Evolutionary conservation across 1,140 invertebrate species (phyloP).

Genomic region (Oryzaephilus surinamensis): DNA sequence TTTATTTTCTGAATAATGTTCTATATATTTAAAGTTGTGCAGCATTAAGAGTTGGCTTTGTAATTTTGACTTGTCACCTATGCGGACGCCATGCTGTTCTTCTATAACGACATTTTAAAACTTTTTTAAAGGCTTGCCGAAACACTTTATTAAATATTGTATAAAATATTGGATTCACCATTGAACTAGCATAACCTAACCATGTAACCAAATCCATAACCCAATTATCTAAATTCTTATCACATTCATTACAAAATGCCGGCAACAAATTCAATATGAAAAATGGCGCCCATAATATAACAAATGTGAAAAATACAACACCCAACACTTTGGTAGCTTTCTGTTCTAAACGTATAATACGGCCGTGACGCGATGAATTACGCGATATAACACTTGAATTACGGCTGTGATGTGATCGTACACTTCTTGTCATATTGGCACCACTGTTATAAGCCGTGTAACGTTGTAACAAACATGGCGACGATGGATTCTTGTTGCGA

Average conservation of each 20-base stretch:
- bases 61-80: conserved; percentile 29
- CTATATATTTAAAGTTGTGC: no score
- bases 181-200: conserved; percentile 86
- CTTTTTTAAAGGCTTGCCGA: conserved; percentile 80
- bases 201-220: conserved; percentile 80
- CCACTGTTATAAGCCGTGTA: conserved; percentile 46
- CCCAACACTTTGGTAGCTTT: conserved; percentile 91
- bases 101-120: conserved; percentile 67
- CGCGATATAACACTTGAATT: conserved; percentile 70
- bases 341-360: conserved; percentile 74
- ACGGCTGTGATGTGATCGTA: conserved; percentile 54
- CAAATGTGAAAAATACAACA: conserved; percentile 88
- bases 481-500: conserved; percentile 35
- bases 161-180: conserved; percentile 91
- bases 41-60: conserved; percentile 11
- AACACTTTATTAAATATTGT: conserved; percentile 93
- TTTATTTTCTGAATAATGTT: no score
- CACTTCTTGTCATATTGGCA: conserved; percentile 22
- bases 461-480: conserved; percentile 40
- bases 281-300: conserved; percentile 88
- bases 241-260: conserved; percentile 65
- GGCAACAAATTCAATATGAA: conserved; percentile 80
- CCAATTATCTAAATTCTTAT: conserved; percentile 57
- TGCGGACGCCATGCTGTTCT: conserved; percentile 44
- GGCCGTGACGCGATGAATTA: conserved; percentile 67